Base-by-base conservation (phyloP, 1,140 invertebrate genomes). In the Drosophila kanapiae region DNA sequence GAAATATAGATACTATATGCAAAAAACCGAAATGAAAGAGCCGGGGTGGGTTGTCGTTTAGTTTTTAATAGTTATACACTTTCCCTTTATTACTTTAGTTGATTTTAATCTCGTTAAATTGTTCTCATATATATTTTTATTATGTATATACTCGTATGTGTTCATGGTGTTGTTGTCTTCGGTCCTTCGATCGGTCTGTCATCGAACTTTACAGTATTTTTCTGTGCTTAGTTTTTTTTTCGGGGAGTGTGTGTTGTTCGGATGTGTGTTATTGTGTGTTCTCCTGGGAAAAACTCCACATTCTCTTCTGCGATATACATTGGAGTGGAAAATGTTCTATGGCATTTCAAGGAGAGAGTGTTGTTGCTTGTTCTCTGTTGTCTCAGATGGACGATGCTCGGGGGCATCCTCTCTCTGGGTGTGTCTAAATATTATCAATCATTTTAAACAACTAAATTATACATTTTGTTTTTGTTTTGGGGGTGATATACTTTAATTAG, bases 11-110 rank as follows among this genome's bases (percentile, higher is more conserved):
- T 33, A 23, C 31, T 37, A 58, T 23, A 60, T 31, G 31, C 23
- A 37, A 53, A 53, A 38, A 63, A 42, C 42, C 23, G 37, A 68
- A 74, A 76, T 65, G 7, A 62, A 82, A 60, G 14, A 54, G 6
- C 8, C 31, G 23, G 23, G 40, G 18, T 53, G 49, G 40, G 54
- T 33, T 71, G 69, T 81, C 62, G 63, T 91, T 56, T 82, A 91
- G 86, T 82, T 91, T 91, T 91, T 85, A 90, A 82, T 90, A 91
- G 87, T 91, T 91, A 91, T 91, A 91, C 86, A 91, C 80, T 76
- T 86, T 91, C 63, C 78, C 75, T 91, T 91, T 90, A 90, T 91
- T 90, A 86, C 61, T 75, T 82, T 88, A 84, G 86, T 85, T 90
- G 78, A 90, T 90, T 88, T 90, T 90, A 78, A 79, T 88, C 78